Base-by-base conservation (phyloP, 2,888 invertebrate genomes). In the Rhodophaea formosa region DNA sequence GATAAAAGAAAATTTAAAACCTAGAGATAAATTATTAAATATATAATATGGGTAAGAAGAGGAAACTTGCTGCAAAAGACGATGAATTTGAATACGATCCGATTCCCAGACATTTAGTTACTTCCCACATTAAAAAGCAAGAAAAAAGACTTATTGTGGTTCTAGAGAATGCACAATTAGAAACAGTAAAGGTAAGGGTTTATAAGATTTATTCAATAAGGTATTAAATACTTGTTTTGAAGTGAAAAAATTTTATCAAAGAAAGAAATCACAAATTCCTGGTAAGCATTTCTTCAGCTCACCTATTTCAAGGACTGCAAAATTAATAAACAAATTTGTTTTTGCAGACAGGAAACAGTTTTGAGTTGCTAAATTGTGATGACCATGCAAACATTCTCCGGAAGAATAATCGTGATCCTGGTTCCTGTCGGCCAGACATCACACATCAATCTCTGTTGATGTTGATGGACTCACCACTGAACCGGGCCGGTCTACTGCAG, bases 381-480 rank as follows among this genome's bases (percentile, higher is more conserved):
- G 98, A 98, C 77, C 99, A 99, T 84, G 93, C 93, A 23, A 92
- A 94, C 66, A 95, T 98, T 62, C 91, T 98, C 67, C 95, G 95
- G 67, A 98, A 96, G 80, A 95, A 96, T 80, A 95, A 96, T 68
- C 93, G 97, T 60, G 97, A 98, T 72, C 95, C 96, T 0, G 96
- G 97, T 0, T 93, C 96, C 1, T 98, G 97, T 75, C 93, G 99
- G 32, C 99, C 99, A 0, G 99, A 99, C 77, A 99, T 99, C 62
- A 94, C 97, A 0, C 99, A 99, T 84, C 99, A 99, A 84, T 99
- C 99, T 79, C 92, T 99, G 14, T 91, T 99, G 0, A 99, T 99
- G 98, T 92, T 99, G 52, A 95, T 99, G 92, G 99, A 99, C 82
- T 98, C 98, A 62, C 99, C 99, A 0, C 87, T 99, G 45, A 99